Evolutionary conservation across 1,140 invertebrate genomes (phyloP).

Genomic region (Cepaea nemoralis): DNA sequence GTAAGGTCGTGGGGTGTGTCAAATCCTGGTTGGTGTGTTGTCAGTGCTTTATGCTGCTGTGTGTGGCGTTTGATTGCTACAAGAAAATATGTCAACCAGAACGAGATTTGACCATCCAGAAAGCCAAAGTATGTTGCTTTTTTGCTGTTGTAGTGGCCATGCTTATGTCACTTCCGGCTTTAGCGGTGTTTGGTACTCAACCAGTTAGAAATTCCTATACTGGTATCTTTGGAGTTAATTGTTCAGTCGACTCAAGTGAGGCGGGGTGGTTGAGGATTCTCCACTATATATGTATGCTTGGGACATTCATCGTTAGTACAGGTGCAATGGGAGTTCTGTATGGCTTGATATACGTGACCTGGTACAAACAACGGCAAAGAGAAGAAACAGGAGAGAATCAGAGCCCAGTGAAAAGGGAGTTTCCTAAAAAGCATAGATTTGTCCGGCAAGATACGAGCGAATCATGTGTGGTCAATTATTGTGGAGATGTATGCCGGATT

Average conservation of each 20-base stretch:
- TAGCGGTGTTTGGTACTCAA: not conserved
- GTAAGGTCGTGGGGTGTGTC: constrained; percentile 11
- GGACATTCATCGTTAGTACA: constrained; percentile 3
- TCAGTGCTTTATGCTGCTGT: constrained; percentile 9
- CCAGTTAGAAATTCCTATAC: not conserved
- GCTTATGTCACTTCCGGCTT: not conserved
- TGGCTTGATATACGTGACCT: not conserved
- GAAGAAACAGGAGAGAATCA: constrained; percentile 7
- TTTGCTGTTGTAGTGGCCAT: not conserved
- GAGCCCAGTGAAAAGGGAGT: not conserved
- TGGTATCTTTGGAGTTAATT: not conserved
- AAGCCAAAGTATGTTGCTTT: constrained; percentile 8
- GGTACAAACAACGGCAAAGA: constrained; percentile 10
- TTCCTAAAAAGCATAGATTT: constrained; percentile 27
- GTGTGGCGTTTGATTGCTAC: constrained; percentile 18
- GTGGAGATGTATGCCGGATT: constrained; percentile 16
- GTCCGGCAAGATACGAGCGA: constrained; percentile 15
- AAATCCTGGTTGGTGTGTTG: constrained; percentile 6
- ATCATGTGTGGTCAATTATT: not conserved
- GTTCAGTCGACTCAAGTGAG: not conserved
- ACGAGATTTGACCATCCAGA: not conserved
- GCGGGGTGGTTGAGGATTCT: constrained; percentile 1
- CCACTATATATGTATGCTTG: not conserved
- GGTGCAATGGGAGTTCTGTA: constrained; percentile 8
- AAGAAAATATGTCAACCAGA: not conserved